Evolutionary conservation across 2,797 vertebrate species (phyloP).

Genomic region (Micromesistius poutassou): DNA sequence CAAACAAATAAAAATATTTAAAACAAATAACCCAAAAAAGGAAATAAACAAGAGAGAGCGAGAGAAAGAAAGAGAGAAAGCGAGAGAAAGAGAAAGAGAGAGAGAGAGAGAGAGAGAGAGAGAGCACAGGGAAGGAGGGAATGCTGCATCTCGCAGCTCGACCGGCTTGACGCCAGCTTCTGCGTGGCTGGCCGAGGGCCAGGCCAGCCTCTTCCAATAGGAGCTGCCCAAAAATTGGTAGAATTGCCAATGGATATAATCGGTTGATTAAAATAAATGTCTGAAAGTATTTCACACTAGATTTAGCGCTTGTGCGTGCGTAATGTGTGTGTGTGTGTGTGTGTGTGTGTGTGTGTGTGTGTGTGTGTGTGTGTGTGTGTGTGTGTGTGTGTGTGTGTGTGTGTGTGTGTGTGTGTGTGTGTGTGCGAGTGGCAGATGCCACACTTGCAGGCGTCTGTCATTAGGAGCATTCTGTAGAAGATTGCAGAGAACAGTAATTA

Average conservation of each 20-base stretch:
- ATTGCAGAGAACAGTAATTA: background rate
- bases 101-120: too few species aligned
- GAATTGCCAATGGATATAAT: background rate
- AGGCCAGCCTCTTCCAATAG: background rate
- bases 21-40: background rate
- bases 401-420: too few species aligned
- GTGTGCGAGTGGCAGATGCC: too few species aligned
- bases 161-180: background rate
- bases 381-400: too few species aligned
- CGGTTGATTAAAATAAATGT: background rate
- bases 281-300: background rate
- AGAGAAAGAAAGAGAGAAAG: too few species aligned
- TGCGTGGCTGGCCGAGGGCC: background rate
- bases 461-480: background rate
- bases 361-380: too few species aligned
- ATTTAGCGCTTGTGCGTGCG: too few species aligned
- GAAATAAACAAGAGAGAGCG: background rate
- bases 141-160: background rate
- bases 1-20: too few species aligned
- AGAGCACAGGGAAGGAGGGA: background rate
- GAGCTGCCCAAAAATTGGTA: background rate
- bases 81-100: too few species aligned
- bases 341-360: too few species aligned
- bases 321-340: too few species aligned
- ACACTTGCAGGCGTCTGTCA: background rate